A percentile compares a stretch with the other conserved stretches of the same genome.
Evolutionary conservation across 2,113 vertebrate species (phyloP).

Genomic region (Amazona guildingii): DNA sequence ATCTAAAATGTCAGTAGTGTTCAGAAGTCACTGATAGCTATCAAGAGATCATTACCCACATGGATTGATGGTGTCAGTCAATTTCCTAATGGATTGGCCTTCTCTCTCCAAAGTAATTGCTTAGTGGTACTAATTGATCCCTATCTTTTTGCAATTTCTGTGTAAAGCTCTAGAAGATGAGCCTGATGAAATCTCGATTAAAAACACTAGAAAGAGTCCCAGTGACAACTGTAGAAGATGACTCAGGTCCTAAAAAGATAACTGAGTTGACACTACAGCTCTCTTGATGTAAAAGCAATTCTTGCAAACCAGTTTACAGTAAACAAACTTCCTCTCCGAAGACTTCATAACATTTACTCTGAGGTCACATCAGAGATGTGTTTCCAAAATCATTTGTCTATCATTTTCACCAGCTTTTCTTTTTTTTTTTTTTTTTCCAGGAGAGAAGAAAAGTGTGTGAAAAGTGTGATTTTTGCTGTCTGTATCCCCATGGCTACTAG

Average conservation of each 20-base stretch:
- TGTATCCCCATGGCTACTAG: constrained; percentile 44
- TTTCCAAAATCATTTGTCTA: constrained; percentile 2
- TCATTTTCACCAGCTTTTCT: neutral
- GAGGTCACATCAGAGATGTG: neutral
- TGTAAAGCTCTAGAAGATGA: neutral
- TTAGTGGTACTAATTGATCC: neutral
- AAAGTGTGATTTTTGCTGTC: constrained; percentile 43
- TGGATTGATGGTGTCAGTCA: neutral
- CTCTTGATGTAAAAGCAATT: neutral
- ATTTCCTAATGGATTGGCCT: neutral
- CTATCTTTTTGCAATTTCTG: neutral
- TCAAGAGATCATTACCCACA: neutral
- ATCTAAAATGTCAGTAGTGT: neutral
- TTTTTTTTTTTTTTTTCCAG: neutral
- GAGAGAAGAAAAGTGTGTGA: neutral
- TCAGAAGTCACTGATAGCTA: neutral
- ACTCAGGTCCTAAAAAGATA: neutral
- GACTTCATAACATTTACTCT: neutral
- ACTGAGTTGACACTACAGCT: neutral
- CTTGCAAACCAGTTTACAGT: neutral
- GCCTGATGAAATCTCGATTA: neutral
- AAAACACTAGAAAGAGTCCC: neutral
- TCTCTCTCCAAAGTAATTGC: neutral
- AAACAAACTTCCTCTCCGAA: neutral
- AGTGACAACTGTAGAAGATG: neutral